Conservation (phyloP, 2,797 vertebrate species). For the Tinamus major region DNA sequence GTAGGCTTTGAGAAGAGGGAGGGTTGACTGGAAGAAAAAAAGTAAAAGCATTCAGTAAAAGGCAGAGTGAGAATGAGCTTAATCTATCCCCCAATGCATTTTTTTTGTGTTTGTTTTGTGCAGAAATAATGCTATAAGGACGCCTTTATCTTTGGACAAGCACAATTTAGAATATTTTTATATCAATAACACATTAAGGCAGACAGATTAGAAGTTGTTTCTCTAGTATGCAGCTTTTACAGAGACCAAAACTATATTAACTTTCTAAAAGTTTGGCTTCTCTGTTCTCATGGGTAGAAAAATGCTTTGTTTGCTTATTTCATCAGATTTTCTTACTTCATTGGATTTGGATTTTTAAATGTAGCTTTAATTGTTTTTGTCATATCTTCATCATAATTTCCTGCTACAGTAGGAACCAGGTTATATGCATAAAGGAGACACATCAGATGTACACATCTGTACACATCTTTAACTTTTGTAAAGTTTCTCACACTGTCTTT, state of each 20-base stretch:
- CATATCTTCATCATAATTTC: background rate
- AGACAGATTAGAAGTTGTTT: background rate
- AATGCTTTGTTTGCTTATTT: slow-evolving; percentile 1
- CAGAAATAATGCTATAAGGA: slow-evolving; percentile 29
- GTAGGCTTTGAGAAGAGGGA: background rate
- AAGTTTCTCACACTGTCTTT: background rate
- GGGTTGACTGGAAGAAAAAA: background rate
- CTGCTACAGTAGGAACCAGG: background rate
- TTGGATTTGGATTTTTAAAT: background rate
- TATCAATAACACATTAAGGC: background rate
- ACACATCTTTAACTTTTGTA: background rate
- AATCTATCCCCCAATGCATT: slow-evolving; percentile 43
- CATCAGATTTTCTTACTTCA: background rate
- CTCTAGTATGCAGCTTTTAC: background rate
- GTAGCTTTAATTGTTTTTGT: background rate
- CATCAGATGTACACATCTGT: background rate
- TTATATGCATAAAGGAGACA: background rate
- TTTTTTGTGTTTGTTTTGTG: slow-evolving; percentile 18
- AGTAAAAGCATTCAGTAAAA: slow-evolving; percentile 31
- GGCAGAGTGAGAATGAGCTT: slow-evolving; percentile 9
- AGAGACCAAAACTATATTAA: background rate
- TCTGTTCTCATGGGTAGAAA: background rate
- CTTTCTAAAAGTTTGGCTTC: background rate
- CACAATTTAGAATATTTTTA: background rate
- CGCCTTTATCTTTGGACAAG: slow-evolving; percentile 13